These are phyloP conservation scores for Drosophila monieri DNA, from an alignment of 2,888 invertebrate genomes.

Conservation along the genomic window DNA sequence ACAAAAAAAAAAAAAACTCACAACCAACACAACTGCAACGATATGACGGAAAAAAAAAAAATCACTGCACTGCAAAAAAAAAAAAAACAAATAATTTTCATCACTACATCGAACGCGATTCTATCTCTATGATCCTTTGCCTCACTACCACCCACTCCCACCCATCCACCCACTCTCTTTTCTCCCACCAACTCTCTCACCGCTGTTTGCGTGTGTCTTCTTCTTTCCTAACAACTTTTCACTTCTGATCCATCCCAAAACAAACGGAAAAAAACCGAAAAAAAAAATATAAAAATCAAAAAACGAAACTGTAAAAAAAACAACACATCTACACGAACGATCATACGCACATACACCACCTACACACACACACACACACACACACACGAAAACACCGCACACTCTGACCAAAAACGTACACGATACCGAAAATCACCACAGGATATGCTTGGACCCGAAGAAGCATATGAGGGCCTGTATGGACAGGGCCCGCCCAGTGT, in stretches of 20 bases:
- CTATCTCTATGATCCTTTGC: slow-evolving; percentile 2
- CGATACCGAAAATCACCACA: slow-evolving; percentile 64
- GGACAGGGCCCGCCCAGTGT: slow-evolving; percentile 95
- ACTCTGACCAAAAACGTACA: slow-evolving; percentile 43
- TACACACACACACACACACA: slow-evolving; percentile 38
- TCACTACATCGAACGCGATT: slow-evolving; percentile 41
- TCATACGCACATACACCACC: slow-evolving; percentile 43
- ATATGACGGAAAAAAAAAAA: slow-evolving; percentile 30
- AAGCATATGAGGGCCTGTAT: slow-evolving; percentile 96
- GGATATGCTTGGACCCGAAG: slow-evolving; percentile 92
- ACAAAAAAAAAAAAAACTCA: slow-evolving; percentile 33
- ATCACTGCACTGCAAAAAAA: slow-evolving; percentile 44
- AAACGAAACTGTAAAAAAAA: slow-evolving; percentile 45
- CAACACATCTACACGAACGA: slow-evolving; percentile 39
- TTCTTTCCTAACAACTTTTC: slow-evolving; percentile 79
- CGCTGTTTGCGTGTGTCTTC: slow-evolving; percentile 60
- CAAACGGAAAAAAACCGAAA: slow-evolving; percentile 25
- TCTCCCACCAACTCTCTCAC: slow-evolving; percentile 34
- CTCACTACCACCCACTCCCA: slow-evolving; percentile 1
- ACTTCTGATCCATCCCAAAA: slow-evolving; percentile 66
- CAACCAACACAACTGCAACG: slow-evolving; percentile 40
- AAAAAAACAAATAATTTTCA: slow-evolving; percentile 19
- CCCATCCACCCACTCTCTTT: slow-evolving; percentile 6
- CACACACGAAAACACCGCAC: slow-evolving; percentile 35
- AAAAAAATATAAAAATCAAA: slow-evolving; percentile 18